phyloP scores from a whole-genome alignment of 23 tunicate species.

The Ciona savignyi region DNA sequence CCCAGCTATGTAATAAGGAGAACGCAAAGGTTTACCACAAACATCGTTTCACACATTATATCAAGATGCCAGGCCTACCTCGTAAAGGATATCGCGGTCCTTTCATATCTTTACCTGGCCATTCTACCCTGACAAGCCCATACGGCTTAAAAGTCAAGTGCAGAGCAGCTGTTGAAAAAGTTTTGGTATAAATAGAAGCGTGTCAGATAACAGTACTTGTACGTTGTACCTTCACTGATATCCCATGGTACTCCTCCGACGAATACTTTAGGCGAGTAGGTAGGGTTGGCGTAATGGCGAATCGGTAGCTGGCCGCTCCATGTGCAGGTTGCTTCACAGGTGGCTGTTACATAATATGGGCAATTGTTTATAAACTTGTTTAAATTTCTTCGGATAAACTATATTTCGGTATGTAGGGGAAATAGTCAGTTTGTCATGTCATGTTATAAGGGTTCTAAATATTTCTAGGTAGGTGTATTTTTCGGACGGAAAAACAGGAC shows the following conservation, averaged over 20 bases:
- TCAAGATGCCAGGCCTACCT: slow-evolving; percentile 15
- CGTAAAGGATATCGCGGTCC: slow-evolving; percentile 85
- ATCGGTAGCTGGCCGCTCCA: slow-evolving; percentile 92
- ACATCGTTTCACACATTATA: too few species aligned
- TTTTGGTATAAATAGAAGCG: neutral
- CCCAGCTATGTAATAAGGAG: slow-evolving; percentile 54
- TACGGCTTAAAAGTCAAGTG: slow-evolving; percentile 88
- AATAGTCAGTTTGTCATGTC: neutral
- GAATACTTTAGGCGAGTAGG: slow-evolving; percentile 88
- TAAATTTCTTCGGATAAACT: too few species aligned
- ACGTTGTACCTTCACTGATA: slow-evolving; percentile 68
- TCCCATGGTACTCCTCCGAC: slow-evolving; percentile 99
- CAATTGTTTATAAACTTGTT: too few species aligned
- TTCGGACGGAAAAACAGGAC: too few species aligned
- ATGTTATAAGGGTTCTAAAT: too few species aligned
- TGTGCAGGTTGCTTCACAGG: slow-evolving; percentile 79
- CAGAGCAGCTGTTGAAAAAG: slow-evolving; percentile 50
- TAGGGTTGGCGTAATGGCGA: slow-evolving; percentile 72
- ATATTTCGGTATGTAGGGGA: too few species aligned
- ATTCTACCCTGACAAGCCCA: slow-evolving; percentile 84
- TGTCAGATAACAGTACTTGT: neutral
- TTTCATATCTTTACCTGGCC: slow-evolving; percentile 93
- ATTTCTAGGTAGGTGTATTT: too few species aligned
- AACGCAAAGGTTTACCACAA: neutral
- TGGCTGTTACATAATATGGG: too few species aligned